phyloP scores from a whole-genome alignment of 2,888 invertebrate species.

The Drosophila kambysellisi region DNA sequence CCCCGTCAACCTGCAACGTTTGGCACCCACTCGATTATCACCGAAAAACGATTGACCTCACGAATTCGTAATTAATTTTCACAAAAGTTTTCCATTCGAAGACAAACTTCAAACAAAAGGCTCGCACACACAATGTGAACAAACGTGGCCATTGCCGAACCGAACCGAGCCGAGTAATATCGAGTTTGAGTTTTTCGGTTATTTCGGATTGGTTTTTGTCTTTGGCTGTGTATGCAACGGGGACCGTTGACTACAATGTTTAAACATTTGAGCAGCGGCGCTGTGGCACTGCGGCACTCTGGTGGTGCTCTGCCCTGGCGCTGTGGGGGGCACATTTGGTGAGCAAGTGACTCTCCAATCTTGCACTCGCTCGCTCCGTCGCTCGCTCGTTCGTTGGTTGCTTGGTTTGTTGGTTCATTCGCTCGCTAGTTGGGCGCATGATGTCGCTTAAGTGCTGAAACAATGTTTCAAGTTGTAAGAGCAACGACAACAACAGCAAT shows the following conservation, averaged over 20 bases:
- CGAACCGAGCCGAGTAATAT: conserved; percentile 1
- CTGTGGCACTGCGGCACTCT: conserved; percentile 59
- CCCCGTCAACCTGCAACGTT: conserved; percentile 35
- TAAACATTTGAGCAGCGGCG: conserved; percentile 65
- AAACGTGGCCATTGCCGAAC: conserved; percentile 25
- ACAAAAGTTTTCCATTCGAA: conserved; percentile 80
- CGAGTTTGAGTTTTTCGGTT: conserved; percentile 38
- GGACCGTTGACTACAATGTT: conserved; percentile 62
- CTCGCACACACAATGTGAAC: conserved; percentile 44
- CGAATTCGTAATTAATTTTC: conserved; percentile 83
- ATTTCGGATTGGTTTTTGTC: conserved; percentile 33
- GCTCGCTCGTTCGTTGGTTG: conserved; percentile 21
- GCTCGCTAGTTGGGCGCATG: conserved; percentile 61
- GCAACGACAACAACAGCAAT: conserved; percentile 61
- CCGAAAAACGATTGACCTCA: conserved; percentile 82
- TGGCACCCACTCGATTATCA: conserved; percentile 80
- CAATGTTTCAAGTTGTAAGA: conserved; percentile 80
- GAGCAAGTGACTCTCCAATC: conserved; percentile 42
- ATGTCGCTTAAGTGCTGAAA: conserved; percentile 81
- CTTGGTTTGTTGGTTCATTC: conserved; percentile 29
- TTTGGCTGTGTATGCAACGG: conserved; percentile 38
- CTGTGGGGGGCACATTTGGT: conserved; percentile 35
- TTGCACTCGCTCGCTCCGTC: conserved; percentile 36
- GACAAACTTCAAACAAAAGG: conserved; percentile 78
- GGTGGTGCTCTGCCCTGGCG: conserved; percentile 26